Percentiles rank a stretch among this genome's conserved stretches.
Evolutionary conservation across 2,797 vertebrate genomes (phyloP).

Genomic region (Carcharodon carcharias): DNA sequence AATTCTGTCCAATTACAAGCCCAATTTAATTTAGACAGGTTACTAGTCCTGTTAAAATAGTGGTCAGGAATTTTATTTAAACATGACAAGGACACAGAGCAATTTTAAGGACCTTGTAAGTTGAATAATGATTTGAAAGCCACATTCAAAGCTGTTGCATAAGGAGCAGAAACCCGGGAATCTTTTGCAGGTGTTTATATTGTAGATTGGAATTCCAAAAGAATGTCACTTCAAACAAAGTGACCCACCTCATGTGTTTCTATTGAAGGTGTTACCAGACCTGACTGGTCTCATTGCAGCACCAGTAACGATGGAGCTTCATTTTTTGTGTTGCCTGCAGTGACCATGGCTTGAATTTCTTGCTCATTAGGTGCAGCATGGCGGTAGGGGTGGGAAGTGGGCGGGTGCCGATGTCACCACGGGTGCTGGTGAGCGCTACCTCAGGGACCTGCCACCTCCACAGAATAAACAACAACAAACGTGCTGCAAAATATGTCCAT

Average conservation of each 20-base stretch:
- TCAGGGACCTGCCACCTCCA: too few species aligned
- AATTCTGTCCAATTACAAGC: too few species aligned
- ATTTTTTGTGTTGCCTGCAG: background rate
- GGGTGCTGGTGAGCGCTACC: too few species aligned
- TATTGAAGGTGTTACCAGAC: background rate
- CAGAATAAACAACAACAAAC: too few species aligned
- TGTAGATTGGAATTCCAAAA: background rate
- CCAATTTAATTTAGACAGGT: background rate
- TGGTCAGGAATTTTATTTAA: background rate
- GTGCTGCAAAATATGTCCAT: too few species aligned
- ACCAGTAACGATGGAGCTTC: background rate
- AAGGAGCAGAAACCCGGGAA: background rate
- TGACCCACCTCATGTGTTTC: background rate
- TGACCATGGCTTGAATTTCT: background rate
- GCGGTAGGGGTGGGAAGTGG: too few species aligned
- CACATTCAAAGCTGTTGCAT: background rate
- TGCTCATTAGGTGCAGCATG: too few species aligned
- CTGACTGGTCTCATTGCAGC: background rate
- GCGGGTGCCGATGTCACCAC: too few species aligned
- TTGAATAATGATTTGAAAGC: background rate
- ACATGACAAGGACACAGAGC: background rate
- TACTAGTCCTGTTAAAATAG: background rate
- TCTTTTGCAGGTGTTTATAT: background rate
- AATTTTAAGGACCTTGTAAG: background rate
- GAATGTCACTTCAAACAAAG: background rate